These are phyloP conservation scores for Pseudococcus longispinus DNA, from an alignment of 2,888 invertebrate species.

Conservation along the genomic window DNA sequence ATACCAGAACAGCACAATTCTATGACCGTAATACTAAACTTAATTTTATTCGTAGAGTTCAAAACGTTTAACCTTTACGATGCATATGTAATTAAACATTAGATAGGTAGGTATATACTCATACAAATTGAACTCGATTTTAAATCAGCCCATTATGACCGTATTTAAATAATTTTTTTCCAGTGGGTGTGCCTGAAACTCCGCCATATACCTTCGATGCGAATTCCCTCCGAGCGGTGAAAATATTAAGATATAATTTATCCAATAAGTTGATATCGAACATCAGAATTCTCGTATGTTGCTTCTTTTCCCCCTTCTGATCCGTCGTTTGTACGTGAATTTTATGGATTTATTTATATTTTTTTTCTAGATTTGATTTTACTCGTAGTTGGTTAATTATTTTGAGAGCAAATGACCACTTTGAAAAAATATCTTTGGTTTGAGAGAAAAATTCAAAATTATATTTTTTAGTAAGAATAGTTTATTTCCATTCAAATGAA, in stretches of 20 bases:
- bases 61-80: background rate
- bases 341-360: too few species aligned
- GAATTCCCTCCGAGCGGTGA: constrained; percentile 4
- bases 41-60: background rate
- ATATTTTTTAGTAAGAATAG: too few species aligned
- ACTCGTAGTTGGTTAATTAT: too few species aligned
- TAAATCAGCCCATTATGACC: background rate
- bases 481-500: too few species aligned
- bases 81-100: constrained; percentile 10
- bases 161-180: constrained; percentile 3
- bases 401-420: too few species aligned
- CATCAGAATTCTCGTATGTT: too few species aligned
- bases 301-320: too few species aligned
- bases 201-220: background rate
- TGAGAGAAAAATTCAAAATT: too few species aligned
- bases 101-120: background rate
- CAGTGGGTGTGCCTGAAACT: constrained; percentile 20
- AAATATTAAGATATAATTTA: constrained; percentile 12
- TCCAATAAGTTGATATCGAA: background rate
- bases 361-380: too few species aligned
- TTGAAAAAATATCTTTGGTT: too few species aligned
- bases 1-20: background rate
- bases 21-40: background rate
- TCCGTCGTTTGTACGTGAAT: too few species aligned
- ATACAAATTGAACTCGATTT: constrained; percentile 21